These are phyloP conservation scores for Tauraco hartlaubi DNA, from an alignment of 2,797 vertebrate genomes.

Conservation along the genomic window DNA sequence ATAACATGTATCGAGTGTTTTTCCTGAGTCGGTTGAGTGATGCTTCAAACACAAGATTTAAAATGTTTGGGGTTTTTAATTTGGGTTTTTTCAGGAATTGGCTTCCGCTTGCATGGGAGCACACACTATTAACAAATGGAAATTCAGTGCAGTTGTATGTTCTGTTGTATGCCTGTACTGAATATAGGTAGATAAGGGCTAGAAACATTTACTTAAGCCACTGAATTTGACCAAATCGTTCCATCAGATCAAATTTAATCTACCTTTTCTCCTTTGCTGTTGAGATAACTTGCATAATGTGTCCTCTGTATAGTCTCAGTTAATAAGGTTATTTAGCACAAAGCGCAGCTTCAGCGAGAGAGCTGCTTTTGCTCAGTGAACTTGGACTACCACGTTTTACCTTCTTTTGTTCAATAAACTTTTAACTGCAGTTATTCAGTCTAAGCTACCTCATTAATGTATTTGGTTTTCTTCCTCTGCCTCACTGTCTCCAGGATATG, in stretches of 20 bases:
- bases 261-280: conserved; percentile 76
- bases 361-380: conserved; percentile 81
- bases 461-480: conserved; percentile 53
- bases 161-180: conserved; percentile 45
- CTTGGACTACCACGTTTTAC: conserved; percentile 80
- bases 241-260: conserved; percentile 52
- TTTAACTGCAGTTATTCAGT: conserved; percentile 78
- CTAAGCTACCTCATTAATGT: conserved; percentile 71
- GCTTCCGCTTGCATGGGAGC: conserved; percentile 31
- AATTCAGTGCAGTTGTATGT: conserved; percentile 58
- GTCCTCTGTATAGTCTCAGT: conserved; percentile 78
- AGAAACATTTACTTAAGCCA: conserved; percentile 69
- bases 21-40: conserved; percentile 7
- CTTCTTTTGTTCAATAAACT: conserved; percentile 84
- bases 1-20: neutral
- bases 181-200: conserved; percentile 78
- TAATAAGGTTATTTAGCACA: conserved; percentile 83
- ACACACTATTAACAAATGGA: conserved; percentile 10
- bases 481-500: conserved; percentile 61
- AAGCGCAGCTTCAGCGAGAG: conserved; percentile 70
- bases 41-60: conserved; percentile 34
- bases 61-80: conserved; percentile 10
- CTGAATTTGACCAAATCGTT: conserved; percentile 71
- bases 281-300: conserved; percentile 73
- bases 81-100: conserved; percentile 8